Base-by-base conservation (phyloP, 2,113 vertebrate genomes). In the Rhadina sibilatrix region DNA sequence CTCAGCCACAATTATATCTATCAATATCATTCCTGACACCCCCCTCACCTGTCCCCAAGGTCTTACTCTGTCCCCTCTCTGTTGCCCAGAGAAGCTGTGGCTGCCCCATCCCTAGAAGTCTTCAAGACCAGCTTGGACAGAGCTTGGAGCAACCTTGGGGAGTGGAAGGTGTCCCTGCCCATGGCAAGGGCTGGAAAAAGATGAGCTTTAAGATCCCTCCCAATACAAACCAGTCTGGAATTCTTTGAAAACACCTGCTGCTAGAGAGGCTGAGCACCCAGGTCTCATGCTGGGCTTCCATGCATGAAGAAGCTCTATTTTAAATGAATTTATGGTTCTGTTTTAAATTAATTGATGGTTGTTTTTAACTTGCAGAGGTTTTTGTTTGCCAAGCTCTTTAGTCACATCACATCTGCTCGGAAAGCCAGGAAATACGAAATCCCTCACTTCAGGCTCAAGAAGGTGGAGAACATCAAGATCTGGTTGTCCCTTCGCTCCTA, bases 381-480 rank as follows among this genome's bases (percentile, higher is more conserved):
- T 96, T 97, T 99, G 96, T 99, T 99, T 96, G 99, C 99, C 76
- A 99, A 99, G 96, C 98, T 99, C 86, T 99, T 99, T 82, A 99
- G 99, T 96, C 99, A 99, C 97, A 98, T 99, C 53, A 99, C 99
- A 6, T 99, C 99, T 61, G 99, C 99, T 90, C 98, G 99, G 81
- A 99, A 99, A 97, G 99, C 99, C 97, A 99, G 98, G 96, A 99
- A 99, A 95, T 99, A 99, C 0, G 99, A 99, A 98, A 99, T 99
- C 91, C 99, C 99, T 96, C 99, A 99, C 94, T 99, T 99, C 86
- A 97, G 99, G 74, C 98, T 99, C 96, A 99, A 99, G 97, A 99
- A 99, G 89, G 99, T 99, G 78, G 99, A 99, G 97, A 99, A 99
- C 97, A 99, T 99, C 94, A 99, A 99, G 98, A 99, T 99, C 97